These are phyloP conservation scores for Lithophane semibrunnea DNA, from an alignment of 2,888 invertebrate genomes.

Conservation along the genomic window DNA sequence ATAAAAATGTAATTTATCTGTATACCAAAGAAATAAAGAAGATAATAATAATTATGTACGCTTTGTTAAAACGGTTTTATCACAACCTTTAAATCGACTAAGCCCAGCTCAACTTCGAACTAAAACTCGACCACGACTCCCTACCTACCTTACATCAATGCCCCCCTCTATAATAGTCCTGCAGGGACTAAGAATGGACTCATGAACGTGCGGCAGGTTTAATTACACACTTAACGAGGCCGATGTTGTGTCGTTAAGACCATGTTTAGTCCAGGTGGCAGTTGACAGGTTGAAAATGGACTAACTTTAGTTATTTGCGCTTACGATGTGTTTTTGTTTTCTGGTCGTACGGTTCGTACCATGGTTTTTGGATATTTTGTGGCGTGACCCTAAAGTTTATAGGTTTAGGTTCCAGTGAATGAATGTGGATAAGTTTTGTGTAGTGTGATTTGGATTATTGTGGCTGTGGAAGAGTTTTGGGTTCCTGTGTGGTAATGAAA, in stretches of 20 bases:
- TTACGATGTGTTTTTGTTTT: constrained; percentile 51
- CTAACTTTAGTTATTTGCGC: constrained; percentile 56
- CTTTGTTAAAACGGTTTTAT: neutral
- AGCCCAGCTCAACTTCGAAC: neutral
- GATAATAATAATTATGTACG: neutral
- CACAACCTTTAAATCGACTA: constrained; percentile 5
- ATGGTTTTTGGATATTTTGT: constrained; percentile 50
- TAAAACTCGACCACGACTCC: neutral
- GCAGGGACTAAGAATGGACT: constrained; percentile 51
- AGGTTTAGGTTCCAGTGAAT: constrained; percentile 29
- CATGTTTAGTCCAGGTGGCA: constrained; percentile 38
- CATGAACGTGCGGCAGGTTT: constrained; percentile 48
- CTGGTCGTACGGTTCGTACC: neutral
- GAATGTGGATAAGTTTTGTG: constrained; percentile 37
- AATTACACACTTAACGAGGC: constrained; percentile 62
- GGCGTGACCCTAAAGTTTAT: constrained; percentile 56
- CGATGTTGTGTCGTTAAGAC: constrained; percentile 57
- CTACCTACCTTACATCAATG: constrained; percentile 31
- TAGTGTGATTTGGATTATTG: constrained; percentile 36
- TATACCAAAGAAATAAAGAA: neutral
- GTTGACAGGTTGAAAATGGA: constrained; percentile 61
- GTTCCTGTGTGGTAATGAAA: constrained; percentile 16
- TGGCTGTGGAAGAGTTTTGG: constrained; percentile 17
- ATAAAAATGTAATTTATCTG: neutral
- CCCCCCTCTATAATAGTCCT: constrained; percentile 41